Conservation (phyloP, 2,888 invertebrate species). For the Venusia cambrica region DNA sequence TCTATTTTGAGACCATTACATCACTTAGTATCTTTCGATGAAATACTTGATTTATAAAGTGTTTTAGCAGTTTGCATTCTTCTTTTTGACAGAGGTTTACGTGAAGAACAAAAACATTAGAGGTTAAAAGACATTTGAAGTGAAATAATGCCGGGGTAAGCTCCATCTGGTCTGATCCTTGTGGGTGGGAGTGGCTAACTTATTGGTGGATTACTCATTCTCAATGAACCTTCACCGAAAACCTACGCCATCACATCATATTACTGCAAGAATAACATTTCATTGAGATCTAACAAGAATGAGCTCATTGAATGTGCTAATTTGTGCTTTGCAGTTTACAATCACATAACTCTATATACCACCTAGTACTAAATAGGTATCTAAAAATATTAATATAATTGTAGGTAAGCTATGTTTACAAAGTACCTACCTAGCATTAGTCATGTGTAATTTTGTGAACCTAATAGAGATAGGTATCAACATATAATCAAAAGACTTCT, state of each 20-base stretch:
- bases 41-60: constrained; percentile 12
- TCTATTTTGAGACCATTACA: constrained; percentile 63
- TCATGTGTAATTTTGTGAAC: too few species aligned
- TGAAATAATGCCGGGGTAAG: constrained; percentile 77
- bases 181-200: constrained; percentile 65
- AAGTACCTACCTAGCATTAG: too few species aligned
- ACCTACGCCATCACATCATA: constrained; percentile 19
- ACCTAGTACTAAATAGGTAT: too few species aligned
- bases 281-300: neutral
- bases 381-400: too few species aligned
- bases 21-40: constrained; percentile 38
- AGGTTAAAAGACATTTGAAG: constrained; percentile 37
- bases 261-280: too few species aligned
- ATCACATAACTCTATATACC: too few species aligned
- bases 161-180: constrained; percentile 44
- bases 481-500: too few species aligned
- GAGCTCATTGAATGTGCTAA: too few species aligned
- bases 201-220: constrained; percentile 45
- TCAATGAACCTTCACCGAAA: constrained; percentile 39
- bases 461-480: too few species aligned
- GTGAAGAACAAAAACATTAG: constrained; percentile 37
- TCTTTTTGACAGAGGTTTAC: constrained; percentile 54
- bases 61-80: constrained; percentile 35
- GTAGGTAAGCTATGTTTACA: too few species aligned
- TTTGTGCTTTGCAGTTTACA: too few species aligned